A percentile compares a stretch with the other conserved stretches of the same genome.
phyloP scores from a whole-genome alignment of 2,888 invertebrate genomes.

The Pollenia angustigena region DNA sequence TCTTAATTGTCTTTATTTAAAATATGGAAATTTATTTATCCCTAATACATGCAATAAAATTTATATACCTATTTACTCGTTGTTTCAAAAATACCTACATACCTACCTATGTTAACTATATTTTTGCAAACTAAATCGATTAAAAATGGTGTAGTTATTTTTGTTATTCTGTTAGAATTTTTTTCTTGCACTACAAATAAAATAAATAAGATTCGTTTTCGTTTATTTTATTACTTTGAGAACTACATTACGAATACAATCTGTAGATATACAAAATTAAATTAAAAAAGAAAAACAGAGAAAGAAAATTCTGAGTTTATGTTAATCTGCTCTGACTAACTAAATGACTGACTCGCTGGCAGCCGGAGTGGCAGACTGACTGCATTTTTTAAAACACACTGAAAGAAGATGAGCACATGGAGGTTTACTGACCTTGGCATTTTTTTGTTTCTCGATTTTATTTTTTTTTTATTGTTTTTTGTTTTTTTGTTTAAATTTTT shows the following conservation, averaged over 20 bases:
- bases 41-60: too few relatives aligned
- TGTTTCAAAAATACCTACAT: too few relatives aligned
- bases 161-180: not conserved
- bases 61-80: too few relatives aligned
- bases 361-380: not conserved
- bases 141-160: not conserved
- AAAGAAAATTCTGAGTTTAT: conserved; percentile 21
- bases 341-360: conserved; percentile 2
- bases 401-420: conserved; percentile 58
- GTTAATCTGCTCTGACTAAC: conserved; percentile 40
- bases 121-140: not conserved
- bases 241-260: conserved; percentile 24
- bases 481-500: conserved; percentile 61
- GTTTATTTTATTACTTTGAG: conserved; percentile 25
- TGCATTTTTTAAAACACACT: conserved; percentile 46
- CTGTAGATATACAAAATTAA: conserved; percentile 21
- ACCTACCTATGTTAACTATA: too few relatives aligned
- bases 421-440: conserved; percentile 71
- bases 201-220: conserved; percentile 32
- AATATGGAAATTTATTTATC: too few relatives aligned
- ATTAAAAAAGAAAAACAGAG: not conserved
- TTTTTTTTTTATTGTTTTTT: conserved; percentile 43
- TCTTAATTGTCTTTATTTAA: too few relatives aligned
- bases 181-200: not conserved
- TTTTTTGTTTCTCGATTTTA: conserved; percentile 54